phyloP scores from a whole-genome alignment of 2,888 invertebrate genomes.

The Petrophora chlorosata region DNA sequence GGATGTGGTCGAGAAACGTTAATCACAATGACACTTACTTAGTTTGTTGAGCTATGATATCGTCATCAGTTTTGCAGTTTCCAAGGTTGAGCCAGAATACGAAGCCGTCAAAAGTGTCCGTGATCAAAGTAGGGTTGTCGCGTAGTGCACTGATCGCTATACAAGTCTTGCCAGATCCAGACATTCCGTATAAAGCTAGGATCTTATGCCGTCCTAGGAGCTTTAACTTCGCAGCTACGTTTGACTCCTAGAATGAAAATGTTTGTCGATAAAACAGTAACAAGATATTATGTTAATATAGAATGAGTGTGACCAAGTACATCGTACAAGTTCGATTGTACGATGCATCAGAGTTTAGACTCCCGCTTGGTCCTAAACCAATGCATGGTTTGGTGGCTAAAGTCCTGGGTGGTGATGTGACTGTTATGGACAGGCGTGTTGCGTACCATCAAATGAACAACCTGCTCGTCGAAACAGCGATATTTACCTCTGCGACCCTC shows the following conservation, averaged over 20 bases:
- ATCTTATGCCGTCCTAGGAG: constrained; percentile 80
- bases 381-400: too few relatives aligned
- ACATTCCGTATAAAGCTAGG: constrained; percentile 88
- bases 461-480: too few relatives aligned
- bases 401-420: too few relatives aligned
- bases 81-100: constrained; percentile 84
- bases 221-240: constrained; percentile 73
- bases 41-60: constrained; percentile 71
- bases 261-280: neutral
- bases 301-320: too few relatives aligned
- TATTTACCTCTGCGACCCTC: constrained; percentile 75
- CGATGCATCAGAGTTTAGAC: too few relatives aligned
- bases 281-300: too few relatives aligned
- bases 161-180: constrained; percentile 90
- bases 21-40: constrained; percentile 63
- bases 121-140: constrained; percentile 74
- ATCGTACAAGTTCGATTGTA: too few relatives aligned
- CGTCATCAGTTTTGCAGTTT: constrained; percentile 76
- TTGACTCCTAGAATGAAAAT: constrained; percentile 66
- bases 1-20: too few relatives aligned
- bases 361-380: too few relatives aligned
- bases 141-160: constrained; percentile 85
- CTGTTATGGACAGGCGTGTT: too few relatives aligned
- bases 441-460: too few relatives aligned
- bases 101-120: constrained; percentile 79